These are phyloP conservation scores for Ophraella communa DNA, from an alignment of 2,888 invertebrate species.

Conservation along the genomic window DNA sequence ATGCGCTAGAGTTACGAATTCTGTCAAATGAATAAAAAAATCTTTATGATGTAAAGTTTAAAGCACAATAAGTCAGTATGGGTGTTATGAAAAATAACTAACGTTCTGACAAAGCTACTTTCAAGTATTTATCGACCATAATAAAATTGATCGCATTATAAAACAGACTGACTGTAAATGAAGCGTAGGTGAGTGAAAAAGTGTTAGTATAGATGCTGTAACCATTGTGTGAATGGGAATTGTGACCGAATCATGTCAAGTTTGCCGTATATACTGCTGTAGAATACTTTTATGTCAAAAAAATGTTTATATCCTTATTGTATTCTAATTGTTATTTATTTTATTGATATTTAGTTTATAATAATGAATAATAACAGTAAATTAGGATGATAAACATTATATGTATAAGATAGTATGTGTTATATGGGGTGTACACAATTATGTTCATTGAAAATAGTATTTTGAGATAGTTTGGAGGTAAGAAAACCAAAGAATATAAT, in stretches of 20 bases:
- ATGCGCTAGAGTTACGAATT: background rate
- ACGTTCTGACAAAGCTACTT: background rate
- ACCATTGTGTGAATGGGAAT: slow-evolving; percentile 20
- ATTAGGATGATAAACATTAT: no score
- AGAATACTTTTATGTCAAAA: background rate
- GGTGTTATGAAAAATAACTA: background rate
- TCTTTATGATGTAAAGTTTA: no score
- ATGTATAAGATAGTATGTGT: no score
- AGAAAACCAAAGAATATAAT: no score
- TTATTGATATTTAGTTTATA: slow-evolving; percentile 2
- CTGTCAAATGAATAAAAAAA: background rate
- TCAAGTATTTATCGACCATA: background rate
- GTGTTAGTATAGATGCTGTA: slow-evolving; percentile 21
- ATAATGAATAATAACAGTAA: no score
- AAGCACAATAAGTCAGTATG: background rate
- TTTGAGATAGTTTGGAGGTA: no score
- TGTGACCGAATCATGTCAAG: slow-evolving; percentile 20
- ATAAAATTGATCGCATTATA: background rate
- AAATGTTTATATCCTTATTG: slow-evolving; percentile 17
- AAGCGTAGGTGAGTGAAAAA: slow-evolving; percentile 19
- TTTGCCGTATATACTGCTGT: slow-evolving; percentile 10
- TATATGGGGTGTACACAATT: no score
- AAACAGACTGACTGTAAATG: slow-evolving; percentile 11
- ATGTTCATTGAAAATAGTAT: no score
- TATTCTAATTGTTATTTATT: slow-evolving; percentile 24